Conservation (phyloP, 2,113 vertebrate genomes). For the Eulemur macaco region DNA sequence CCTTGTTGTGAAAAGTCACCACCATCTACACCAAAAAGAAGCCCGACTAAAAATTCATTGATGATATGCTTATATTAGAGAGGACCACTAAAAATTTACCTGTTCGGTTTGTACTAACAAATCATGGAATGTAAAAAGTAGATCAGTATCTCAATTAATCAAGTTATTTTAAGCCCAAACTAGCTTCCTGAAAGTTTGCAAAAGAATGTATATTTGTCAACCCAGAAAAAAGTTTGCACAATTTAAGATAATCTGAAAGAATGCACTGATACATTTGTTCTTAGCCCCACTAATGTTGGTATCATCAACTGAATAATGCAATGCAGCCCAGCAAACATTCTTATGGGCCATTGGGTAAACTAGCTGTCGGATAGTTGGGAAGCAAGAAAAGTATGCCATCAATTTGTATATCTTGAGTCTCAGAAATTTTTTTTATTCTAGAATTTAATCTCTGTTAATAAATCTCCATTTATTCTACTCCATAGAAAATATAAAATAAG, state of each 20-base stretch:
- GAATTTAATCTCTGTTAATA: not conserved
- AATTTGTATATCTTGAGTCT: not conserved
- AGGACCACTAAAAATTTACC: not conserved
- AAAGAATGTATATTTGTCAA: not conserved
- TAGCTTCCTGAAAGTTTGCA: not conserved
- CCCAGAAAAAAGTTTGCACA: not conserved
- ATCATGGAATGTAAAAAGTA: not conserved
- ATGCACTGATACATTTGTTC: not conserved
- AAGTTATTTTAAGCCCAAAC: constrained; percentile 7
- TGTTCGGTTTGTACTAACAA: not conserved
- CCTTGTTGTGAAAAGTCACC: not conserved
- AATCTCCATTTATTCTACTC: constrained; percentile 11
- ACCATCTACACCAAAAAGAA: not conserved
- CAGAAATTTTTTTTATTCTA: not conserved
- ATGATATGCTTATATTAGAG: not conserved
- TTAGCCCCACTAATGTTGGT: not conserved
- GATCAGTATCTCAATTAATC: not conserved
- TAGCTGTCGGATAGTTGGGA: not conserved
- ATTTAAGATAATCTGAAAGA: not conserved
- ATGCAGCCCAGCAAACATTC: not conserved
- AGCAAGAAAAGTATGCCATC: not conserved
- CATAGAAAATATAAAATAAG: constrained; percentile 3
- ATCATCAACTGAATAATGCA: constrained; percentile 2
- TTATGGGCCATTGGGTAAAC: not conserved
- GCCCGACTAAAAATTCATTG: not conserved